Evolutionary conservation across 2,888 invertebrate genomes (phyloP).

Genomic region (Dryobotodes eremita): DNA sequence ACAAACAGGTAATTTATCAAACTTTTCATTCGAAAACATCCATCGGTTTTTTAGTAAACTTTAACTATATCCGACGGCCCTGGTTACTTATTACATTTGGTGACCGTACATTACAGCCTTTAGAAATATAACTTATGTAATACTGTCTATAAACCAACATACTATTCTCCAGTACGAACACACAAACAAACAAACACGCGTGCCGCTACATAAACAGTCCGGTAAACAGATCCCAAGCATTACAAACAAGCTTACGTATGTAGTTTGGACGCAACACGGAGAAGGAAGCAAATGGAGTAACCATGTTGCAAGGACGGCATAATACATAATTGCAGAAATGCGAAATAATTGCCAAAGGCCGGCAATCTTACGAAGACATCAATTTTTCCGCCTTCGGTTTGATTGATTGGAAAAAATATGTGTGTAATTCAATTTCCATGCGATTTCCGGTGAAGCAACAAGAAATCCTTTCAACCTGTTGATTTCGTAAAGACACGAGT

Average conservation of each 20-base stretch:
- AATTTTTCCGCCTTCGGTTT: background rate
- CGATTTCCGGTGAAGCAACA: background rate
- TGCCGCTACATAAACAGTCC: constrained; percentile 61
- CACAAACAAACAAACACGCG: constrained; percentile 49
- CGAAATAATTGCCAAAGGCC: background rate
- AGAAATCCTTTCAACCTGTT: constrained; percentile 2
- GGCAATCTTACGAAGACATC: background rate
- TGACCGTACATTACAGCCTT: background rate
- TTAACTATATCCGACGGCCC: too few species aligned
- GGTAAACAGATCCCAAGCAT: constrained; percentile 63
- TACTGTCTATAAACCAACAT: constrained; percentile 10
- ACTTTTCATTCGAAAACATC: too few species aligned
- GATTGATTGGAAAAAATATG: background rate
- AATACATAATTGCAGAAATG: background rate
- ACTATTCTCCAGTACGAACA: constrained; percentile 22
- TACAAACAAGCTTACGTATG: constrained; percentile 67
- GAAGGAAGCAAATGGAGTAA: constrained; percentile 29
- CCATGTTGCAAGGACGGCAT: too few species aligned
- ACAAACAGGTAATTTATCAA: too few species aligned
- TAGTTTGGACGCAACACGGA: constrained; percentile 46
- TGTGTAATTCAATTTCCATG: background rate
- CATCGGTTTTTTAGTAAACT: too few species aligned
- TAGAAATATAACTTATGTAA: constrained; percentile 6
- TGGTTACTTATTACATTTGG: too few species aligned
- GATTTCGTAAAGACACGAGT: background rate